Conservation (phyloP, 2,888 invertebrate species). For the Macropis europaea region DNA sequence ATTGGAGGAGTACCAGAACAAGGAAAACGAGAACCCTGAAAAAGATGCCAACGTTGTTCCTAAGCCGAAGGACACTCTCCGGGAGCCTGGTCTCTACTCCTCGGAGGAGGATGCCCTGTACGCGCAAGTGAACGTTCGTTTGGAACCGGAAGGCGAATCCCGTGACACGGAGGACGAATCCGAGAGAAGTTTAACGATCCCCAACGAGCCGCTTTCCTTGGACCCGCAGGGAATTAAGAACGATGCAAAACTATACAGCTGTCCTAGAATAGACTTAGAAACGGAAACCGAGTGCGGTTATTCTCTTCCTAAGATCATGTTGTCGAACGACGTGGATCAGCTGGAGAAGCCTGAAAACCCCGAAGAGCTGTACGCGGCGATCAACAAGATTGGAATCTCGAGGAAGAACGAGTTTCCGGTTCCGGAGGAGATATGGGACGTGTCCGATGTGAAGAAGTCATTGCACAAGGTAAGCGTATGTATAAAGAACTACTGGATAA, state of each 20-base stretch:
- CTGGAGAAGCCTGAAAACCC: conserved; percentile 80
- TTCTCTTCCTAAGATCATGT: conserved; percentile 70
- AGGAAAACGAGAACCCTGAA: conserved; percentile 86
- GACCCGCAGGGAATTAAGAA: conserved; percentile 49
- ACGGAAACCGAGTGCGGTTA: conserved; percentile 69
- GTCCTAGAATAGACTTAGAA: conserved; percentile 46
- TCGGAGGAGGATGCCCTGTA: conserved; percentile 74
- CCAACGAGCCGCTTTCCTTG: conserved; percentile 51
- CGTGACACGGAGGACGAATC: conserved; percentile 77
- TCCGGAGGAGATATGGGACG: conserved; percentile 75
- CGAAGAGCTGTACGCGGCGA: conserved; percentile 81
- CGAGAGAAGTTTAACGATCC: conserved; percentile 63
- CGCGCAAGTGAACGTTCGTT: conserved; percentile 73
- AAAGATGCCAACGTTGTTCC: conserved; percentile 61
- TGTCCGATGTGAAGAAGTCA: conserved; percentile 66
- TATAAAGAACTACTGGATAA: background rate
- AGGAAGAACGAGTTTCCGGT: conserved; percentile 70
- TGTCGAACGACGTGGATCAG: conserved; percentile 63
- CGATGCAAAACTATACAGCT: conserved; percentile 56
- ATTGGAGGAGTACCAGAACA: conserved; percentile 84
- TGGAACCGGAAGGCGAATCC: conserved; percentile 76
- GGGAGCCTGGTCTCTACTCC: conserved; percentile 67
- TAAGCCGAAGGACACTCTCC: conserved; percentile 46
- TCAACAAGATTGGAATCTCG: conserved; percentile 72
- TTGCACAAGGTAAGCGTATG: conserved; percentile 63